Base-by-base conservation (phyloP, 2,797 vertebrate genomes). In the Steatocranus sp. region DNA sequence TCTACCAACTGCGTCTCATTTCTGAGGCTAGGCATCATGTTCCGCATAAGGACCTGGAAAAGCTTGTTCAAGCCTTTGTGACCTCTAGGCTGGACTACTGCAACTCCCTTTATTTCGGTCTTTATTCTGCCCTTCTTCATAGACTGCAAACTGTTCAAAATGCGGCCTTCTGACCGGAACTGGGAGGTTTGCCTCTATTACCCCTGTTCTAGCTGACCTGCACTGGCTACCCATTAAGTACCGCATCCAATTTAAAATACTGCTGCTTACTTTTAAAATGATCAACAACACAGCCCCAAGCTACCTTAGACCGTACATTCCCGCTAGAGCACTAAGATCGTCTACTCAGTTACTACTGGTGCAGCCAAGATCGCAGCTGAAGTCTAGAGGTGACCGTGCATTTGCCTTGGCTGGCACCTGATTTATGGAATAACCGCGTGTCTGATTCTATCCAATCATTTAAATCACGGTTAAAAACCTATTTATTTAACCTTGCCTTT, bases 131-230 rank as follows among this genome's bases (percentile, higher is more conserved):
- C 51, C 23, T 54, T 15, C 12, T 54, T 54, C 51, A 54, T 27
- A 27, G 0, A 54, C 51, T 27, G 51, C 3, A 54, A 54, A 27
- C 51, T 54, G 23, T 27, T 54, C 14, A 15, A 15, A 54, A 54
- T 2, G 51, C 1, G 0, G 51, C 50, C 2, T 15, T 53, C 51
- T 15, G 12, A 53, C 7, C 0, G 0, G 23, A 8, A 14, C 4
- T 14, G 51, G 23, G 23, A 25, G 51, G 51, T 53, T 3, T 53
- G 7, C 23, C 12, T 15, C 23, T 25, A 15, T 53, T 0, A 25
- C 23, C 23, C 23, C 12, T 53, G 23, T 53, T 25, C 12, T 25
- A 15, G 3, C 51, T 53, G 23, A 53, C 12, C 23, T 3, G 51
- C 51, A 53, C 23, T 53, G 23, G 51, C 51, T 51, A 25, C 20